Evolutionary conservation across 2,888 invertebrate genomes (phyloP), one percentile per base, ranked within the genome.

Genomic region (Athripsodes cinereus): DNA sequence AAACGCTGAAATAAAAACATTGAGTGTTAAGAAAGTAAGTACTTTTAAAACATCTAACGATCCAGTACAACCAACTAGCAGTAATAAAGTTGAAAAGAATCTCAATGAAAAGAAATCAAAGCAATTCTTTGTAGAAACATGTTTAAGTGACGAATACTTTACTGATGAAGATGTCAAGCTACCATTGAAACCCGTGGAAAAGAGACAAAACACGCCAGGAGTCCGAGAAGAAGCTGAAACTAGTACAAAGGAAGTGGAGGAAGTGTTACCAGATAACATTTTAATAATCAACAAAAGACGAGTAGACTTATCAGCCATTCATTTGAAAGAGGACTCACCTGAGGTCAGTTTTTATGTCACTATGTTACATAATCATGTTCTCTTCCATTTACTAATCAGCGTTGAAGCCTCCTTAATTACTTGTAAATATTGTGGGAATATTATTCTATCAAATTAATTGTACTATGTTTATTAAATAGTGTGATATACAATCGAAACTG

Each of bases 121-220:
- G 59, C 77, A 76, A 64, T 84, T 75, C 65, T 79, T 79, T 67
- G 76, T 78, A 16, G 84, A 84, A 69, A 83, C 84, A 1, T 84
- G 84, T 67, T 81, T 82, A 53, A 83, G 84, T 20, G 83, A 84
- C 68, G 83, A 83, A 60, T 83, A 83, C 66, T 81, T 81, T 73
- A 80, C 79, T 0, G 68, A 71, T 2, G 68, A 68, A 1, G 75
- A 75, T 51, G 69, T 70, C 52, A 68, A 40, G 16, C 13, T 40
- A 16, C 26, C 26, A 26, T 6, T 26, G 5, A 40, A 40, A 40
- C 40, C 40, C 5, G 5, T 16, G n/a, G 69, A 58, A 54, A 65
- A 68, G 62, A 53, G 60, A n/a, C 68, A 71, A 31, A 72, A 72
- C 55, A 46, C 22, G 11, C n/a, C 10, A 71, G 64, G 70, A 69